Evolutionary conservation across 2,797 vertebrate genomes (phyloP), one percentile per base, ranked within the genome.

Genomic region (Mus minutoides): DNA sequence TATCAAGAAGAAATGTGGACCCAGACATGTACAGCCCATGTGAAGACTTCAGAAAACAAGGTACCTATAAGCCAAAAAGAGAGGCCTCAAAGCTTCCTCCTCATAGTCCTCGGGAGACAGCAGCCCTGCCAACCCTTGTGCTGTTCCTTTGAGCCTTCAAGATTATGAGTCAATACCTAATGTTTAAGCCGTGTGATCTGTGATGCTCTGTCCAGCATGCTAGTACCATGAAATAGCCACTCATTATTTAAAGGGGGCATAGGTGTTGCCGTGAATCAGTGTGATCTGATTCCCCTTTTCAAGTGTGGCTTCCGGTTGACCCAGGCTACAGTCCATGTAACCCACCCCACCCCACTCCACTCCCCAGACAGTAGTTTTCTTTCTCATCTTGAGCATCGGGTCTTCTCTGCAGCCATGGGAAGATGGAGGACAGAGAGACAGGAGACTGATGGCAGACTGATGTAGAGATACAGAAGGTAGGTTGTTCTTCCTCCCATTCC

Each of bases 11-110:
- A 92, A 58, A 19, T 37, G 9, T n/a, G 40, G 67, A 77, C 73
- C 43, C 12, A 29, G 31, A 26, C 8, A 19, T 3, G 1, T 4
- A 6, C 1, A 56, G 24, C 67, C 7, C 19, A 60, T 14, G 4
- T 64, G 52, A 58, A 73, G 79, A 79, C 2, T 8, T 8, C 24
- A 1, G 46, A 93, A 40, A 34, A 80, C 0, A 0, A 0, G 46
- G 12, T 2, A 29, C 4, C 29, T 43, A 14, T 6, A 46, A 78
- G 46, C 29, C 19, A 67, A 34, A 2, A 49, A 90, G 40, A 91
- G 40, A 62, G 19, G 54, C 80, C 16, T 7, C 19, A 43, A 54
- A 71, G 17, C 54, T 13, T 6, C 31, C 14, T 34, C 56, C 49
- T 86, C 46, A 31, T 0, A 24, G 16, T 12, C 24, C 37, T 76